Evolutionary conservation across 2,797 vertebrate genomes (phyloP), one percentile per base, ranked within the genome.

Genomic region (Semotilus atromaculatus): DNA sequence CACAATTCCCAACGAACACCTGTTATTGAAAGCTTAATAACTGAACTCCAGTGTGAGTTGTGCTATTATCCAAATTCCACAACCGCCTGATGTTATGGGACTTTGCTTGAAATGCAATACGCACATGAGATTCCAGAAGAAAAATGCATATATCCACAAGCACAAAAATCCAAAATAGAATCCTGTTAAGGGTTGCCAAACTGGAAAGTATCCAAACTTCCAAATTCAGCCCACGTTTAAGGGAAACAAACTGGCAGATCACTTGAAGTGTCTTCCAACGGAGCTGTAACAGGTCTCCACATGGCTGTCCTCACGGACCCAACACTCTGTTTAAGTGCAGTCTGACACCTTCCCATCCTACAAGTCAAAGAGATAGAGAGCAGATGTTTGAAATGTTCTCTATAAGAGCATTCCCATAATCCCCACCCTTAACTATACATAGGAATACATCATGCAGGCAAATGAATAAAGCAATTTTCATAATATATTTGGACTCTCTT

Each of bases 51-150:
- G 51, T 9, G 55, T 53, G 58, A 77, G 6, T 11, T 7, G 48
- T 38, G 70, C 72, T 92, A 95, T 92, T 94, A 93, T 92, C 93
- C 94, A 93, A 95, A 93, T 74, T 62, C 60, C 73, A 43, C 73
- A 58, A 34, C 21, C 38, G 19, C 73, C 66, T 76, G 73, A 72
- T 55, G 77, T 45, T 70, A 58, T 40, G 75, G 11, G n/a, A 83
- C 26, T 72, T 76, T 53, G 51, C 34, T 60, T 34, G 64, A 62
- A 31, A 75, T 67, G 36, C 19, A n/a, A 43, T n/a, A 38, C 45
- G 16, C 40, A 81, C 77, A 64, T 29, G 36, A 77, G 78, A 74
- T 73, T 84, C 82, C 85, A 79, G 23, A 58, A 21, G 70, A 26
- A 81, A 67, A 16, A 86, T 73, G 60, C 79, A 82, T 79, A 78